Evolutionary conservation across 2,797 vertebrate species (phyloP).

Genomic region (Falco naumanni): DNA sequence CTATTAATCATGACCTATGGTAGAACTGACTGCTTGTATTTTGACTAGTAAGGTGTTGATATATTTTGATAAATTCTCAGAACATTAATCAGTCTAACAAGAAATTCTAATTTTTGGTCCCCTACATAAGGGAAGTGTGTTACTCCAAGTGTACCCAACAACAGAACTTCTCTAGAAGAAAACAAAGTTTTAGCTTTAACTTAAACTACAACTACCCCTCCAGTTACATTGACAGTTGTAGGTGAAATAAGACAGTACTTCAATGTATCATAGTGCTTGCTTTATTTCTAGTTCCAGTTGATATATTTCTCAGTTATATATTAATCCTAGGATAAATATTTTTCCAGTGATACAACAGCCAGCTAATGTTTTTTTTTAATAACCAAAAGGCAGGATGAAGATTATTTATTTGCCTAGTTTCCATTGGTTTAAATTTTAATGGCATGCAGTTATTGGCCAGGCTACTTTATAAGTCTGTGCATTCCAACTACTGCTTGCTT

Average conservation of each 20-base stretch:
- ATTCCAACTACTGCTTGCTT: background rate
- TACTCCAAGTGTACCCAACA: background rate
- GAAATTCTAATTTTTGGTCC: background rate
- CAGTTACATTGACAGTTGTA: background rate
- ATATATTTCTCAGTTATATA: background rate
- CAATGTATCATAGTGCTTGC: background rate
- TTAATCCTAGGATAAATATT: background rate
- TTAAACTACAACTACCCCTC: accelerated
- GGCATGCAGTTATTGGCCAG: background rate
- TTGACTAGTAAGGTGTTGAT: background rate
- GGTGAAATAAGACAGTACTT: background rate
- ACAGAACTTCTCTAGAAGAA: background rate
- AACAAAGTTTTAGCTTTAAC: background rate
- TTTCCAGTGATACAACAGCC: background rate
- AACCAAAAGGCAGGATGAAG: background rate
- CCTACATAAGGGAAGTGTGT: background rate
- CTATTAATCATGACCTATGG: background rate
- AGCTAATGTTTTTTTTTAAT: background rate
- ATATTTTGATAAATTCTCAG: background rate
- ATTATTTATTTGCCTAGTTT: background rate
- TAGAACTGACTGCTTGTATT: background rate
- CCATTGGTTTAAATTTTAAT: background rate
- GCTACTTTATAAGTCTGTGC: background rate
- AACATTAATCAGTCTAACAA: background rate
- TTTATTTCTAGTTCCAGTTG: background rate